Conservation (phyloP, 2,888 invertebrate genomes). For the Sminthurinus aureus region DNA sequence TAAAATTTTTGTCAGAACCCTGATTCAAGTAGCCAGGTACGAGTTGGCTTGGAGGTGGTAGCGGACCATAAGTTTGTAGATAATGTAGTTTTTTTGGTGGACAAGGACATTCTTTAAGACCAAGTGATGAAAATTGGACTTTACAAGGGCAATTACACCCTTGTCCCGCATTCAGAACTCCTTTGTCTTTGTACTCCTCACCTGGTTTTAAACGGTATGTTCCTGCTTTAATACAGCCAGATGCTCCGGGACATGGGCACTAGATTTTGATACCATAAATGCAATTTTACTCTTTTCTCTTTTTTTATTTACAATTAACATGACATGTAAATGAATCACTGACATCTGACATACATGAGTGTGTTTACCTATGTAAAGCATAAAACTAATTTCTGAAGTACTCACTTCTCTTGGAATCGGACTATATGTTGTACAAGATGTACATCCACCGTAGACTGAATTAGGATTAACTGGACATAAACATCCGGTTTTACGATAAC, state of each 20-base stretch:
- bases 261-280: too few relatives aligned
- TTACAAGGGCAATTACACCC: conserved; percentile 13
- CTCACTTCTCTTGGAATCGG: conserved; percentile 26
- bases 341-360: too few relatives aligned
- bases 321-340: too few relatives aligned
- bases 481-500: background rate
- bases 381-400: too few relatives aligned
- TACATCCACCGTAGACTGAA: conserved; percentile 18
- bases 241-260: conserved; percentile 23
- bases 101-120: background rate
- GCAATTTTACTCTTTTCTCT: background rate
- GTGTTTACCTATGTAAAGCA: too few relatives aligned
- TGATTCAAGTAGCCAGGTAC: conserved; percentile 29
- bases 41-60: conserved; percentile 19
- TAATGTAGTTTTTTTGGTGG: conserved; percentile 11
- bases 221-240: conserved; percentile 13
- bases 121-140: too few relatives aligned
- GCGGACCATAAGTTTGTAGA: conserved; percentile 11
- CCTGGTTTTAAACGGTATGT: background rate
- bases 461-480: conserved; percentile 19
- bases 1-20: conserved; percentile 20
- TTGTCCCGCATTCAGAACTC: background rate
- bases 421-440: conserved; percentile 12
- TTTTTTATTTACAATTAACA: background rate
- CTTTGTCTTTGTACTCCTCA: background rate